Conservation (phyloP, 2,888 invertebrate species). For the Apodemia mormo region DNA sequence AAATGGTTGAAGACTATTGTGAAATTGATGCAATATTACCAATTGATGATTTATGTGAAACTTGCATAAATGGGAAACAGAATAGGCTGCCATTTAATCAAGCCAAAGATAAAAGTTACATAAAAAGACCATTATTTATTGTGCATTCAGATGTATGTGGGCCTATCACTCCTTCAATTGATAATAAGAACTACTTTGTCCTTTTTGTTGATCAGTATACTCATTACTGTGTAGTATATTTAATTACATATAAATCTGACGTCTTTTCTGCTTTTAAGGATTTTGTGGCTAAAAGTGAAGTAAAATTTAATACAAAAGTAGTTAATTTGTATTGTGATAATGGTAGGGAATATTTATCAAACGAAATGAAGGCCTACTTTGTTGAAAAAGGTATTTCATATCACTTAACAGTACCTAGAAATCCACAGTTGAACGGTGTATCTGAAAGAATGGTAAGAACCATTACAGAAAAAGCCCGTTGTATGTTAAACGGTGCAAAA, state of each 20-base stretch:
- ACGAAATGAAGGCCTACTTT: conserved; percentile 42
- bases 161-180: conserved; percentile 42
- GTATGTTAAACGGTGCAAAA: conserved; percentile 47
- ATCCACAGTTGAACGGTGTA: conserved; percentile 55
- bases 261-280: conserved; percentile 42
- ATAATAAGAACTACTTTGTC: conserved; percentile 48
- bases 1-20: conserved; percentile 32
- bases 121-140: conserved; percentile 46
- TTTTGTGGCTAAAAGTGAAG: conserved; percentile 39
- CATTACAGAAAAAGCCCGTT: conserved; percentile 51
- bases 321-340: conserved; percentile 47
- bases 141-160: conserved; percentile 41
- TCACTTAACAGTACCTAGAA: conserved; percentile 50
- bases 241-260: conserved; percentile 45
- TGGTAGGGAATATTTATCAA: conserved; percentile 46
- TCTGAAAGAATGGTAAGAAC: conserved; percentile 51
- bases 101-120: conserved; percentile 40
- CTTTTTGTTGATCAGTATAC: conserved; percentile 50
- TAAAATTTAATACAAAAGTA: conserved; percentile 43
- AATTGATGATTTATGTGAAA: conserved; percentile 45
- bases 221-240: conserved; percentile 46
- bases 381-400: conserved; percentile 33
- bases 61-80: conserved; percentile 53
- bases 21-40: conserved; percentile 28
- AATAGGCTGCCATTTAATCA: conserved; percentile 45